These are phyloP conservation scores for Melanotaenia trifasciata DNA, from an alignment of 2,797 vertebrate genomes.

Conservation along the genomic window DNA sequence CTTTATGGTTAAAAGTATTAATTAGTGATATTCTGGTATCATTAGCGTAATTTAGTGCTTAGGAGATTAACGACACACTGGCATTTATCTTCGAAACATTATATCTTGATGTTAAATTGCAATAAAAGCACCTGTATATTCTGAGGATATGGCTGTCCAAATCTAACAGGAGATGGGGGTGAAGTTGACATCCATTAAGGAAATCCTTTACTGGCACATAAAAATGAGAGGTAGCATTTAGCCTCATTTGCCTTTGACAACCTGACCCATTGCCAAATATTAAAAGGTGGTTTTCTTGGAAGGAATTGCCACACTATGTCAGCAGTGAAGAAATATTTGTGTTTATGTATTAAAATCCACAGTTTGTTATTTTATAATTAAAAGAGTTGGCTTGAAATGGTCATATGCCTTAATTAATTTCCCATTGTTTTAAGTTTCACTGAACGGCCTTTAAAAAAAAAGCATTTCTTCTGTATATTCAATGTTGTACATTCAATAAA, in stretches of 20 bases:
- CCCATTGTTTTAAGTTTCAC: constrained; percentile 34
- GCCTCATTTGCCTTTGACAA: constrained; percentile 77
- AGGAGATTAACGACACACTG: constrained; percentile 80
- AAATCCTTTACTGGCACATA: constrained; percentile 88
- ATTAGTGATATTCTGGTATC: constrained; percentile 85
- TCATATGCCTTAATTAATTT: constrained; percentile 21
- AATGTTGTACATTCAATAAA: constrained; percentile 98
- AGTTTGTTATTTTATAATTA: constrained; percentile 13
- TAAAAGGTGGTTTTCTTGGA: constrained; percentile 46
- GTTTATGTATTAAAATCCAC: constrained; percentile 26
- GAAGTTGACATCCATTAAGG: constrained; percentile 86
- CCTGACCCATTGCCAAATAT: constrained; percentile 68
- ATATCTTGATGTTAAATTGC: constrained; percentile 87
- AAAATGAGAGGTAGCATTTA: constrained; percentile 86
- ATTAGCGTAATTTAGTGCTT: constrained; percentile 85
- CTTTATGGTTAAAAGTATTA: constrained; percentile 83
- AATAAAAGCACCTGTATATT: constrained; percentile 85
- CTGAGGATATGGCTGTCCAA: constrained; percentile 76
- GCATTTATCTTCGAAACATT: constrained; percentile 88
- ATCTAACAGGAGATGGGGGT: constrained; percentile 70
- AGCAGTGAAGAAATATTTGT: constrained; percentile 47
- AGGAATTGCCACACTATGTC: constrained; percentile 37
- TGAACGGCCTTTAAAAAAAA: constrained; percentile 84
- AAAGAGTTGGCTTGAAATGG: background rate
- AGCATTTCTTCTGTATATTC: constrained; percentile 87